phyloP scores from a whole-genome alignment of 2,797 vertebrate species.

The Sternarchorhynchus goeldii region DNA sequence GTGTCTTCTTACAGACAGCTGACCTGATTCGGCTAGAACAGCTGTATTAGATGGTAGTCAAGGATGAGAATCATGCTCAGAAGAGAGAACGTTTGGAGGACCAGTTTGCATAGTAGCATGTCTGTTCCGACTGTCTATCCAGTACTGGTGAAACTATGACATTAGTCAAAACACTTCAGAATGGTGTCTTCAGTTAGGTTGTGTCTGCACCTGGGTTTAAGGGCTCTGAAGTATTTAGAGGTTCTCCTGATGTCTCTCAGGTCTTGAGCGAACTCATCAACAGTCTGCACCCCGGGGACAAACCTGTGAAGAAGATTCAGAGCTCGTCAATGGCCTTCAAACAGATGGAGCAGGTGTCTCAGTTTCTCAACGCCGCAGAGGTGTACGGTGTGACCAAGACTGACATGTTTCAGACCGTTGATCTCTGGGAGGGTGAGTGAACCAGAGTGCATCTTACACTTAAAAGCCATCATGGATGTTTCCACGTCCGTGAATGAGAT shows the following conservation, averaged over 20 bases:
- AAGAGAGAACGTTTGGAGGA: no score
- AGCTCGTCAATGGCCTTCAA: slow-evolving; percentile 92
- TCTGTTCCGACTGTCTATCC: no score
- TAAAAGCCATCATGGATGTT: neutral
- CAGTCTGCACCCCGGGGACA: slow-evolving; percentile 81
- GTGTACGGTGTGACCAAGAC: slow-evolving; percentile 92
- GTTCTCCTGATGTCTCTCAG: slow-evolving; percentile 66
- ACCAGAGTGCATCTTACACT: neutral
- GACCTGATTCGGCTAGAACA: neutral
- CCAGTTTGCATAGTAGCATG: no score
- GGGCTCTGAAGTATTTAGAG: no score
- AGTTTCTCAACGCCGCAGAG: slow-evolving; percentile 92
- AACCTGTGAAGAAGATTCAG: slow-evolving; percentile 89
- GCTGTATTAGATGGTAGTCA: neutral
- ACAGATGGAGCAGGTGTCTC: slow-evolving; percentile 98
- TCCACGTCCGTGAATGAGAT: no score
- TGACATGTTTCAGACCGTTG: slow-evolving; percentile 98
- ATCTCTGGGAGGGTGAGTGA: slow-evolving; percentile 91
- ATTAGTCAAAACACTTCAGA: no score
- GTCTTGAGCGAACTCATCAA: slow-evolving; percentile 91
- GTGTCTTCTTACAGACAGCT: no score
- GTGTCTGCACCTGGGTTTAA: no score
- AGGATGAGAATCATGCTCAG: no score
- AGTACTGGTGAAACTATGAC: no score
- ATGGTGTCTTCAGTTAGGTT: no score